Percentiles rank a stretch among this genome's conserved stretches.
These are phyloP conservation scores for Steinernema feltiae DNA, from an alignment of 1,140 invertebrate genomes.

Conservation along the genomic window DNA sequence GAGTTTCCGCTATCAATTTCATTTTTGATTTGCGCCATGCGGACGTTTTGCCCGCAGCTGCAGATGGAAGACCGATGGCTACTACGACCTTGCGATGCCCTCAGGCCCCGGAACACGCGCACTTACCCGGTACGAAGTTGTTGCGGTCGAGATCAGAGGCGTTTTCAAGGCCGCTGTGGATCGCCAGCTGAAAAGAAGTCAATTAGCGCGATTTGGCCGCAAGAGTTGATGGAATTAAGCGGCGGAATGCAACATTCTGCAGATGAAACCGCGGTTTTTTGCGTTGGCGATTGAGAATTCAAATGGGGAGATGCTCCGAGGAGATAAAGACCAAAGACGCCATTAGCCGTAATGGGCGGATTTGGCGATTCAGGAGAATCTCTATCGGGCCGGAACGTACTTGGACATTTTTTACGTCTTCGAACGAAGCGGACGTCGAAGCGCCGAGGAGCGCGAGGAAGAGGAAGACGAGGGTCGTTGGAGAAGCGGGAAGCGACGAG, in stretches of 20 bases:
- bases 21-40: neutral
- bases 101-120: neutral
- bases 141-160: neutral
- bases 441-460: neutral
- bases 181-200: neutral
- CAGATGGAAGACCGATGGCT: neutral
- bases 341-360: neutral
- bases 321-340: neutral
- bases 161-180: neutral
- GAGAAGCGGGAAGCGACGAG: neutral
- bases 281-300: too few species aligned
- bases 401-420: neutral
- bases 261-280: too few species aligned
- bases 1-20: slow-evolving; percentile 12
- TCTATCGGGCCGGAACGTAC: neutral
- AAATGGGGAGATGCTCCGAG: too few species aligned
- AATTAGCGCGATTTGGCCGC: too few species aligned
- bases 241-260: neutral
- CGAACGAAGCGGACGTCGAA: neutral
- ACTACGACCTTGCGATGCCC: neutral
- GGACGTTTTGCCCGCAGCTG: neutral
- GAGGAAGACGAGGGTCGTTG: neutral
- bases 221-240: neutral
- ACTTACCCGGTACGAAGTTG: neutral
- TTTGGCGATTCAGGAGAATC: neutral